Evolutionary conservation across 2,113 vertebrate species (phyloP).

Genomic region (Lagopus leucura): DNA sequence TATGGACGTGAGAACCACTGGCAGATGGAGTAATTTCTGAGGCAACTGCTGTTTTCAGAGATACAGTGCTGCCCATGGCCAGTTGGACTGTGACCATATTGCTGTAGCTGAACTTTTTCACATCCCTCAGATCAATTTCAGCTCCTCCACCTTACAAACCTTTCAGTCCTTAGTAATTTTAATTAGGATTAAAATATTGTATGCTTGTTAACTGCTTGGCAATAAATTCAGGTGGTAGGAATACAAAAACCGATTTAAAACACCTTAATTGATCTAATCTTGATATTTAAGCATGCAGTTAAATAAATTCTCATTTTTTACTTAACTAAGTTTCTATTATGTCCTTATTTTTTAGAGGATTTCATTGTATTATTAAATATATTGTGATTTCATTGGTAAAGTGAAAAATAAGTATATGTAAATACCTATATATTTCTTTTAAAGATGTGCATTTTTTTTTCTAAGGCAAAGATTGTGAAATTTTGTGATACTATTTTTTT

Average conservation of each 20-base stretch:
- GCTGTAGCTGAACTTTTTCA: background rate
- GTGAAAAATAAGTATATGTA: background rate
- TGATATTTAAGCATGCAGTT: background rate
- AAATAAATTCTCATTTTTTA: background rate
- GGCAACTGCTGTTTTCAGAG: background rate
- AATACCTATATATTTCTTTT: background rate
- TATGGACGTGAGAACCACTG: background rate
- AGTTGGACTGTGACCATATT: background rate
- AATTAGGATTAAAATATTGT: background rate
- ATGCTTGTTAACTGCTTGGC: background rate
- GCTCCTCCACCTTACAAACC: background rate
- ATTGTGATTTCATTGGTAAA: background rate
- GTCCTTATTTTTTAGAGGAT: background rate
- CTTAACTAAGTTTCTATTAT: background rate
- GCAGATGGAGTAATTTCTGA: background rate
- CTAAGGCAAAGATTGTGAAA: background rate
- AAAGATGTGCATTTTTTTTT: background rate
- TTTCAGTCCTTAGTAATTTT: background rate
- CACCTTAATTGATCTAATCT: background rate
- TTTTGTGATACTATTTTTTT: conserved; percentile 17
- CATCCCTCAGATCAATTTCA: background rate
- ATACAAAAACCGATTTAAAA: background rate
- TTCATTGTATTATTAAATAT: background rate
- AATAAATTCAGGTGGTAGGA: background rate
- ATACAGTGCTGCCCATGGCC: background rate